Conservation (phyloP, 2,888 invertebrate genomes). For the Scaptomyza parva region DNA sequence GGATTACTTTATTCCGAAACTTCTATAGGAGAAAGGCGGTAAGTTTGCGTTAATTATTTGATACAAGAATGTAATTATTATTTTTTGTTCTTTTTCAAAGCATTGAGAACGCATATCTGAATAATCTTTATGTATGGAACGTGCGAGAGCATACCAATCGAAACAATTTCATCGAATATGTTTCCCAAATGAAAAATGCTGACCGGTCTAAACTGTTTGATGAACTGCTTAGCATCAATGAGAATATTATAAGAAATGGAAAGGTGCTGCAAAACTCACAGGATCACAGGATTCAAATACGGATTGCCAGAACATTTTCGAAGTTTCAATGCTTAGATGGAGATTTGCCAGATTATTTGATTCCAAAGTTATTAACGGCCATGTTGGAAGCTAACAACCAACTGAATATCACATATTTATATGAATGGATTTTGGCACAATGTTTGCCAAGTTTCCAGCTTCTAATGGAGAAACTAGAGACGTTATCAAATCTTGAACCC, state of each 20-base stretch:
- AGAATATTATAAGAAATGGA: background rate
- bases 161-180: background rate
- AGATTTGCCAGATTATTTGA: background rate
- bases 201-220: background rate
- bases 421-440: constrained; percentile 15
- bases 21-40: constrained; percentile 3
- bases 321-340: no score
- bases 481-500: background rate
- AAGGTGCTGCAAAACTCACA: constrained; percentile 6
- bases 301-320: constrained; percentile 1
- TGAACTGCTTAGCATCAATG: constrained; percentile 1
- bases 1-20: background rate
- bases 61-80: background rate
- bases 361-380: constrained; percentile 1
- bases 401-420: constrained; percentile 7
- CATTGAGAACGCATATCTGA: constrained; percentile 15
- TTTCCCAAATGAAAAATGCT: background rate
- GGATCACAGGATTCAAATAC: constrained; percentile 15
- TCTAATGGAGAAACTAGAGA: constrained; percentile 1
- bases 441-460: background rate
- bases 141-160: no score
- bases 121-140: background rate
- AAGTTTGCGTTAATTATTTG: background rate
- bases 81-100: background rate
- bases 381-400: constrained; percentile 4